These are phyloP conservation scores for Tribolium freemani DNA, from an alignment of 2,888 invertebrate species.

Conservation along the genomic window DNA sequence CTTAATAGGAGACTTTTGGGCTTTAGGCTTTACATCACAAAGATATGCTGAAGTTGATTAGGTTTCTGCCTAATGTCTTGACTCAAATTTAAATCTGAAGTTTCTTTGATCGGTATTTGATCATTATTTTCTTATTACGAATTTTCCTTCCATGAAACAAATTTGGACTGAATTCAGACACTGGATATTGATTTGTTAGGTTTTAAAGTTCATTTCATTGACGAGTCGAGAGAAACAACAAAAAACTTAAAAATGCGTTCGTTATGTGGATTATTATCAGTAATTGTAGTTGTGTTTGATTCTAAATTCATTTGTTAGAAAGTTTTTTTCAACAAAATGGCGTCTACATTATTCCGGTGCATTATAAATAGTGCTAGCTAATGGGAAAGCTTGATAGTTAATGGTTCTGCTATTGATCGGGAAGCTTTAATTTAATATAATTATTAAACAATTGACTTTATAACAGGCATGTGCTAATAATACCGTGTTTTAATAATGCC, in stretches of 20 bases:
- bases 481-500: not conserved
- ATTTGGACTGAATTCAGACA: too few relatives aligned
- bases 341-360: not conserved
- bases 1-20: too few relatives aligned
- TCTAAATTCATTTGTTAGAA: not conserved
- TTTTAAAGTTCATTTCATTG: not conserved
- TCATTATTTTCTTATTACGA: too few relatives aligned
- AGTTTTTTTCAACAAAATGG: not conserved
- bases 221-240: not conserved
- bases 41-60: too few relatives aligned
- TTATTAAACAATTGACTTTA: not conserved
- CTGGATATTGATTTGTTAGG: too few relatives aligned
- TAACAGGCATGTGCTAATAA: conserved; percentile 10
- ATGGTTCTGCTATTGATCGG: not conserved
- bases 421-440: not conserved
- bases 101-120: too few relatives aligned
- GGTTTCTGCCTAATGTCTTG: too few relatives aligned
- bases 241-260: too few relatives aligned
- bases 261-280: too few relatives aligned
- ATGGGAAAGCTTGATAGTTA: not conserved
- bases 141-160: too few relatives aligned
- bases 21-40: too few relatives aligned
- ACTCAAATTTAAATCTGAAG: too few relatives aligned
- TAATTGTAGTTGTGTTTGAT: not conserved
- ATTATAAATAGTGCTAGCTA: not conserved